phyloP scores from a whole-genome alignment of 2,888 invertebrate genomes.

The Platycheirus rosarum region DNA sequence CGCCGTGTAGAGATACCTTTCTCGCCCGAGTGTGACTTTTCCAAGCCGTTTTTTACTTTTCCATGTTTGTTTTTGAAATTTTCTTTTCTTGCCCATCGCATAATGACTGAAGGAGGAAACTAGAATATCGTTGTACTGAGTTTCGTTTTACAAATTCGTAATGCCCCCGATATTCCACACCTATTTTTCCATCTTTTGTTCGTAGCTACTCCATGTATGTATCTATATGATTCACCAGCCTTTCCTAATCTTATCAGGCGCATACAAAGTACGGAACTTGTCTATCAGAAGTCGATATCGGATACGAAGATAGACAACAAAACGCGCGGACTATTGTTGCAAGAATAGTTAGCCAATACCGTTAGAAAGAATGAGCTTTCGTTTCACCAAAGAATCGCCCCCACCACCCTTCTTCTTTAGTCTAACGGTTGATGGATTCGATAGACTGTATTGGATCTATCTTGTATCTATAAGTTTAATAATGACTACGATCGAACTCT shows the following conservation, averaged over 20 bases:
- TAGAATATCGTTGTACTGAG: not conserved
- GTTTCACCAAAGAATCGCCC: not conserved
- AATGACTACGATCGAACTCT: not conserved
- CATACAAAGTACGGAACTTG: slow-evolving; percentile 47
- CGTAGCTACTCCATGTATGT: not conserved
- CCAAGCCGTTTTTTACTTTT: slow-evolving; percentile 30
- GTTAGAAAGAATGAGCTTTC: slow-evolving; percentile 17
- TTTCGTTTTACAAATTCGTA: slow-evolving; percentile 34
- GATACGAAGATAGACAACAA: slow-evolving; percentile 33
- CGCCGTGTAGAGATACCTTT: slow-evolving; percentile 51
- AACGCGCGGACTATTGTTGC: slow-evolving; percentile 17
- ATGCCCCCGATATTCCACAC: slow-evolving; percentile 48
- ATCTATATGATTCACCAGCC: slow-evolving; percentile 6
- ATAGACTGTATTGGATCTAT: not conserved
- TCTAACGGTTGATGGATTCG: slow-evolving; percentile 17
- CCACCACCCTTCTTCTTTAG: not conserved
- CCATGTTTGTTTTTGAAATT: slow-evolving; percentile 63
- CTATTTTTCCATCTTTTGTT: slow-evolving; percentile 48
- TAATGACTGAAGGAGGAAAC: not conserved
- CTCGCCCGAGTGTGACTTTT: slow-evolving; percentile 45
- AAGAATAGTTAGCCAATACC: not conserved
- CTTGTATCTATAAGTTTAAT: not conserved
- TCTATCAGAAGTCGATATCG: slow-evolving; percentile 23
- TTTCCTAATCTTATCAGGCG: slow-evolving; percentile 58
- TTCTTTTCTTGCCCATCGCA: slow-evolving; percentile 19